Percentiles rank a stretch among this genome's conserved stretches.
phyloP scores from a whole-genome alignment of 2,888 invertebrate species.

The Helleia helle region DNA sequence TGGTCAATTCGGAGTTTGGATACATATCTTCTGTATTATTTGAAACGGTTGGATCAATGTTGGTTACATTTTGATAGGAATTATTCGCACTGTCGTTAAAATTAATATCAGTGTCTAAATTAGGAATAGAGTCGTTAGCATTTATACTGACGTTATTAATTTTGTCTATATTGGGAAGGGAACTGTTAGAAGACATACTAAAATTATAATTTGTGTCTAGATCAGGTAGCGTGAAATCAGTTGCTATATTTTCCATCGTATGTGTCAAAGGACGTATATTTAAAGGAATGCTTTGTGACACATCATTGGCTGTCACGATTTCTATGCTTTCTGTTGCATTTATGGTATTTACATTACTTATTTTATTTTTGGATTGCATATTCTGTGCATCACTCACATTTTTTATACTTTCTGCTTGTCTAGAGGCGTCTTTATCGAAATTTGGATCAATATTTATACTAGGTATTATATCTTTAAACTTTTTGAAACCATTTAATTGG shows the following conservation, averaged over 20 bases:
- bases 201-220: background rate
- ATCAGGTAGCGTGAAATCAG: background rate
- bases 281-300: too few relatives aligned
- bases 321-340: background rate
- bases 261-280: too few relatives aligned
- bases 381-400: background rate
- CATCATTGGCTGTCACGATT: background rate
- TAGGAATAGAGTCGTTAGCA: too few relatives aligned
- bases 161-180: too few relatives aligned
- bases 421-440: background rate
- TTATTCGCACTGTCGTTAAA: too few relatives aligned
- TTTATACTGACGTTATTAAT: too few relatives aligned
- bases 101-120: too few relatives aligned
- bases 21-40: conserved; percentile 15
- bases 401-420: background rate
- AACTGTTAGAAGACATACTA: too few relatives aligned
- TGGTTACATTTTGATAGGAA: background rate
- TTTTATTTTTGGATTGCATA: background rate
- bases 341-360: background rate
- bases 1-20: conserved; percentile 21
- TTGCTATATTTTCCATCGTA: too few relatives aligned
- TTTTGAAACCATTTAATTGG: conserved; percentile 23
- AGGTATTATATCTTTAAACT: background rate
- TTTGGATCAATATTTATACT: background rate
- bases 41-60: background rate